phyloP scores from a whole-genome alignment of 2,888 invertebrate species.

The Aspidiotus rigidus region DNA sequence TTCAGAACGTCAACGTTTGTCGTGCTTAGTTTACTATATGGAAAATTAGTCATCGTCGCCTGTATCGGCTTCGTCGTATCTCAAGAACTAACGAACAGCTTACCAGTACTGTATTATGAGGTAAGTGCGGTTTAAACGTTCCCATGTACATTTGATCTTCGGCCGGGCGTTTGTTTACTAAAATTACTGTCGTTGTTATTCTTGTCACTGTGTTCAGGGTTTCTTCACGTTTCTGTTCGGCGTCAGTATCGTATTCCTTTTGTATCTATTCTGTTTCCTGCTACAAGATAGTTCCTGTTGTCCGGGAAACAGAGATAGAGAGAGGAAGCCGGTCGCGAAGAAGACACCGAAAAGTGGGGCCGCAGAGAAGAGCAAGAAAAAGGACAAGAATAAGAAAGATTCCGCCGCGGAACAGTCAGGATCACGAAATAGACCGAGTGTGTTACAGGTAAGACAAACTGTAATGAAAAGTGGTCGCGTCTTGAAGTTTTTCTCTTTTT shows the following conservation, averaged over 20 bases:
- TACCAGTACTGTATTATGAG: constrained; percentile 86
- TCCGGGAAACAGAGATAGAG: constrained; percentile 49
- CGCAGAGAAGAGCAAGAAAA: constrained; percentile 44
- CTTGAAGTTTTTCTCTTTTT: not conserved
- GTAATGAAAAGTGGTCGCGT: not conserved
- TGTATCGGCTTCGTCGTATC: constrained; percentile 91
- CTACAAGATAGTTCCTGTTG: constrained; percentile 84
- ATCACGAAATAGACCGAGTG: constrained; percentile 41
- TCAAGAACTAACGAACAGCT: constrained; percentile 84
- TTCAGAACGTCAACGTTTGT: constrained; percentile 87
- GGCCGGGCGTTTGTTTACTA: not conserved
- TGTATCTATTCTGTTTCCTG: constrained; percentile 90
- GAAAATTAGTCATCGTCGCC: constrained; percentile 83
- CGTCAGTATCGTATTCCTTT: constrained; percentile 81
- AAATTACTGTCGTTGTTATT: not conserved
- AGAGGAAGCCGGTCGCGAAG: constrained; percentile 40
- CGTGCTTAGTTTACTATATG: constrained; percentile 92
- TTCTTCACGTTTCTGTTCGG: constrained; percentile 92
- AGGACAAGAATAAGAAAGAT: constrained; percentile 53
- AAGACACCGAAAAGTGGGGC: constrained; percentile 48
- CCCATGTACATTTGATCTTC: not conserved
- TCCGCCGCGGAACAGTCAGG: constrained; percentile 41
- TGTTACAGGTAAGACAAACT: constrained; percentile 18
- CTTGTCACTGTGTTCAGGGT: constrained; percentile 47
- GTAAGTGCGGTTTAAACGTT: constrained; percentile 40